phyloP scores from a whole-genome alignment of 2,888 invertebrate species.

The Lamproptera curius region DNA sequence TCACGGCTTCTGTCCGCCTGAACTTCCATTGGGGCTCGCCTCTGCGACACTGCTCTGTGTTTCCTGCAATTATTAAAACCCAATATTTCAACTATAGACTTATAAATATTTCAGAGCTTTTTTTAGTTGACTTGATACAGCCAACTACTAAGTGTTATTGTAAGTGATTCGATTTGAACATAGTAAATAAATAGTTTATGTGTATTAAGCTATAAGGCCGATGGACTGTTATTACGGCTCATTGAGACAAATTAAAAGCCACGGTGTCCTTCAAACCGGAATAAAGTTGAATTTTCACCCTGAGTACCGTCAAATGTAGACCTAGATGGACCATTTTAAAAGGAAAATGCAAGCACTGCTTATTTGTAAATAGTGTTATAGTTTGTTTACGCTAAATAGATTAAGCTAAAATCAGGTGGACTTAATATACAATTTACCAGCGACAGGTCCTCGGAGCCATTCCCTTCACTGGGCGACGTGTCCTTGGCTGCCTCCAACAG shows the following conservation, averaged over 20 bases:
- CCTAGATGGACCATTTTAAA: no score
- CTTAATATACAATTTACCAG: conserved; percentile 33
- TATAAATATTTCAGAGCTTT: background rate
- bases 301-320: no score
- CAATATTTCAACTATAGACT: background rate
- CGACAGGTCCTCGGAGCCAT: conserved; percentile 74
- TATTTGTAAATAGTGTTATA: no score
- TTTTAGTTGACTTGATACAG: background rate
- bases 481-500: conserved; percentile 58
- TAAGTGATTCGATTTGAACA: background rate
- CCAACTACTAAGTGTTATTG: background rate
- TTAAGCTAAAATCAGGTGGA: no score
- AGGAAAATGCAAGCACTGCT: no score
- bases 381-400: no score
- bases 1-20: conserved; percentile 52
- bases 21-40: conserved; percentile 12
- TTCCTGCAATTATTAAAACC: background rate
- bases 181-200: no score
- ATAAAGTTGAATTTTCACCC: no score
- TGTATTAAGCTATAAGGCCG: no score
- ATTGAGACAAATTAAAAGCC: background rate
- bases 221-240: no score
- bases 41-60: background rate
- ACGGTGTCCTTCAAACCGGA: background rate
- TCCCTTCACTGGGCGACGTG: conserved; percentile 59